Base-by-base conservation (phyloP, 2,888 invertebrate genomes). In the Spodoptera exigua region DNA sequence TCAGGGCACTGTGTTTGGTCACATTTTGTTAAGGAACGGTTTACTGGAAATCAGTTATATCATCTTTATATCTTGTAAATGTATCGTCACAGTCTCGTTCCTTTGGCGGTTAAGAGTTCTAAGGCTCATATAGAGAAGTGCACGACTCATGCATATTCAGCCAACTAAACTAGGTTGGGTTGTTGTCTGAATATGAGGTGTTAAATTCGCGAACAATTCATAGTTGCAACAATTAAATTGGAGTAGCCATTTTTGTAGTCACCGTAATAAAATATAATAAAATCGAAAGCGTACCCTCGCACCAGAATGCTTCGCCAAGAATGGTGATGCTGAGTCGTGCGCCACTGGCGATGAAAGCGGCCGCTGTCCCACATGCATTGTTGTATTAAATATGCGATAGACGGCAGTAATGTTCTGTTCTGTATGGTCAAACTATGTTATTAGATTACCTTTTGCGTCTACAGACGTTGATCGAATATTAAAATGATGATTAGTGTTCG, bases 351-450 rank as follows among this genome's bases (percentile, higher is more conserved):
- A 81, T 78, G 85, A 85, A 85, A 85, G 84, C 76, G 80, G 61
- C 72, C 77, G 78, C 67, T 79, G 84, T 79, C 80, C 84, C 78
- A 79, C 76, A 82, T 84, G 82, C 78, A 80, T 85, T 83, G 82
- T 84, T 74, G 48, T 69, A 76, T 63, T 76, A 69, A 70, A 77
- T 82, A 81, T 81, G 77, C 78, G 66, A 76, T 73, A 73, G 64
- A 69, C 61, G 55, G 55, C 66, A 70, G 67, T 78, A 78, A 76
- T 76, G 46, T 76, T 74, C 58, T 64, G 55, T 76, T 71, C 36
- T 52, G 57, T 82, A 78, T 81, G 77, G 82, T 70, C 76, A 74
- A 77, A 80, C 75, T 74, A 73, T 80, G 78, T 79, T 80, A 79
- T 78, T 80, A 79, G 77, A 69, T 63, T 69, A 71, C 83, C 81